Evolutionary conservation across 2,888 invertebrate genomes (phyloP).

Genomic region (Schrankia costaestrigalis): DNA sequence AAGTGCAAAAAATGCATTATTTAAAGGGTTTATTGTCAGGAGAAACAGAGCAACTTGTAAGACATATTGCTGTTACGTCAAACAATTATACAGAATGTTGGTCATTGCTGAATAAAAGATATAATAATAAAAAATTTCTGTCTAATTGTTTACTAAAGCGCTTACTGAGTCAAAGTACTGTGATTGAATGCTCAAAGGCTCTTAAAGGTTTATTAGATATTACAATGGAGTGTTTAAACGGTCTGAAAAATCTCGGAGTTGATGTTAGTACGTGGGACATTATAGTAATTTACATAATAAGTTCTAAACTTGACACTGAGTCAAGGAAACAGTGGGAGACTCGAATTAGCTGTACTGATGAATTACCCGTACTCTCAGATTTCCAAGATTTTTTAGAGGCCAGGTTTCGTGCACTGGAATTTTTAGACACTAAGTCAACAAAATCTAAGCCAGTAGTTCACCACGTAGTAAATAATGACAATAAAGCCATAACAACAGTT

Average conservation of each 20-base stretch:
- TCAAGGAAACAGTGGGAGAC: conserved; percentile 1
- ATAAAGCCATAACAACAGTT: too few relatives aligned
- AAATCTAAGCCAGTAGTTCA: not conserved
- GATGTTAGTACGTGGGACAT: not conserved
- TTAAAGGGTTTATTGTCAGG: conserved; percentile 8
- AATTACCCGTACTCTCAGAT: not conserved
- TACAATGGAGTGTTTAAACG: not conserved
- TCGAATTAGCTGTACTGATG: not conserved
- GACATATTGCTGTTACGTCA: conserved; percentile 8
- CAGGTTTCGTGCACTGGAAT: not conserved
- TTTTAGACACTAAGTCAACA: conserved; percentile 1
- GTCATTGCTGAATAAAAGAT: not conserved
- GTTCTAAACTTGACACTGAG: not conserved
- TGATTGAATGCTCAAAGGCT: not conserved
- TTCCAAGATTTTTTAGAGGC: conserved; percentile 1
- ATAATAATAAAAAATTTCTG: not conserved
- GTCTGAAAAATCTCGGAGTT: not conserved
- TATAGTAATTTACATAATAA: not conserved
- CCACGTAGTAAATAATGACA: not conserved
- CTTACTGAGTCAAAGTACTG: not conserved
- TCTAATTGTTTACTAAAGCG: not conserved
- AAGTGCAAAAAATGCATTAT: conserved; percentile 14
- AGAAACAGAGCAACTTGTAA: conserved; percentile 9
- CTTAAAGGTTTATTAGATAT: not conserved
- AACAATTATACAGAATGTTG: conserved; percentile 1